These are phyloP conservation scores for Chesias legatella DNA, from an alignment of 2,888 invertebrate species.

Conservation along the genomic window DNA sequence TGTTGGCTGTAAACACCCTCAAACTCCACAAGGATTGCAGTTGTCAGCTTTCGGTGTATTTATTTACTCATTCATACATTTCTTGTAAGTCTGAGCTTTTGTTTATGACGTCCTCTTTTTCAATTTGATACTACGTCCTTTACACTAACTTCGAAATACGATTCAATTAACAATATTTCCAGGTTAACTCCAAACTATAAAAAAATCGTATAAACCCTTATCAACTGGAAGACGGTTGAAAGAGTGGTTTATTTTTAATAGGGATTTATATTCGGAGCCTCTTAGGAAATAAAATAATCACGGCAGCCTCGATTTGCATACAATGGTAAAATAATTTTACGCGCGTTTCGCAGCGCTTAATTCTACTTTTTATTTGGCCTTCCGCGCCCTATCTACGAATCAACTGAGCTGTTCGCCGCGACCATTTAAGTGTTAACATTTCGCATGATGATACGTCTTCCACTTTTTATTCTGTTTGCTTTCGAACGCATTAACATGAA, in stretches of 20 bases:
- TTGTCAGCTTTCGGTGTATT: slow-evolving; percentile 62
- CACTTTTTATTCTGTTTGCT: slow-evolving; percentile 13
- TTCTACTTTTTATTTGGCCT: slow-evolving; percentile 78
- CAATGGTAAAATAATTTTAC: slow-evolving; percentile 81
- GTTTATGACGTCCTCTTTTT: slow-evolving; percentile 43
- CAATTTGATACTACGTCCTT: slow-evolving; percentile 35
- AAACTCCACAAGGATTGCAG: slow-evolving; percentile 45
- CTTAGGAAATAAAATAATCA: slow-evolving; percentile 81
- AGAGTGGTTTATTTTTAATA: slow-evolving; percentile 53
- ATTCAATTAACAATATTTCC: slow-evolving; percentile 32
- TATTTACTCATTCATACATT: slow-evolving; percentile 64
- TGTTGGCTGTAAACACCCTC: slow-evolving; percentile 58
- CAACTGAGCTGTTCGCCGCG: slow-evolving; percentile 64
- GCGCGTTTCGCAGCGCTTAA: slow-evolving; percentile 79
- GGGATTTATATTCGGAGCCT: slow-evolving; percentile 74
- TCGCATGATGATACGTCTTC: slow-evolving; percentile 52
- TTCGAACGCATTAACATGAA: background rate
- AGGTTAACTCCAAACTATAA: slow-evolving; percentile 14
- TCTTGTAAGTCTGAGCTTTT: slow-evolving; percentile 52
- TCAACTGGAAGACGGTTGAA: slow-evolving; percentile 54
- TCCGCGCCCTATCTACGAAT: slow-evolving; percentile 78
- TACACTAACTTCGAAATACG: slow-evolving; percentile 41
- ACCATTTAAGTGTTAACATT: slow-evolving; percentile 75
- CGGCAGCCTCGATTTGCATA: slow-evolving; percentile 76
- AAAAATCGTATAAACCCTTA: slow-evolving; percentile 49